Evolutionary conservation across 1,140 invertebrate genomes (phyloP).

Genomic region (Kradibia gibbosae): DNA sequence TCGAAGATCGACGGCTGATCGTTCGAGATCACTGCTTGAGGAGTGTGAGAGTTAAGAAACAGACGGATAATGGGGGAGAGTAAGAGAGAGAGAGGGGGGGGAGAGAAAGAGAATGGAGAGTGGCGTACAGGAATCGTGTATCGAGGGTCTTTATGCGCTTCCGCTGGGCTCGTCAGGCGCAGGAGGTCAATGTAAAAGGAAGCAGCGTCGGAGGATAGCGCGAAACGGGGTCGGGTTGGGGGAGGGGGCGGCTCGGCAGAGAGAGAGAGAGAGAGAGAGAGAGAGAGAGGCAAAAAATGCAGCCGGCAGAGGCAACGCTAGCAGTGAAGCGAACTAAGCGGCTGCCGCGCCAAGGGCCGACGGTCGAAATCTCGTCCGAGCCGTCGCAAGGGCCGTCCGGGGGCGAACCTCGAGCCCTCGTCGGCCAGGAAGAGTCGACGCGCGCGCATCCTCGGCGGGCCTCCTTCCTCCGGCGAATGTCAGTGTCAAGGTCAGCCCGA

Average conservation of each 20-base stretch:
- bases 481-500: constrained; percentile 72
- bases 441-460: not conserved
- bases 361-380: not conserved
- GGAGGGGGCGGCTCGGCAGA: too few relatives aligned
- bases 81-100: too few relatives aligned
- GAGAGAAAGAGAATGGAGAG: too few relatives aligned
- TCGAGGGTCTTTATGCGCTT: too few relatives aligned
- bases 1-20: too few relatives aligned
- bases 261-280: not conserved
- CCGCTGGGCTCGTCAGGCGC: too few relatives aligned
- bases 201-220: not conserved
- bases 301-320: not conserved
- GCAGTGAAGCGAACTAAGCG: not conserved
- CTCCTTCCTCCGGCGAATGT: constrained; percentile 60
- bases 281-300: not conserved
- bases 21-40: too few relatives aligned
- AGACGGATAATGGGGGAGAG: too few relatives aligned
- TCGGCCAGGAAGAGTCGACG: too few relatives aligned
- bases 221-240: not conserved
- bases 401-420: not conserved
- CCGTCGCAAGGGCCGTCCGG: not conserved
- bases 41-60: too few relatives aligned
- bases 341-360: not conserved
- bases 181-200: not conserved
- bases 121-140: too few relatives aligned